Percentiles rank a stretch among this genome's conserved stretches.
These are phyloP conservation scores for Macropus fuliginosus DNA, from an alignment of 2,797 vertebrate genomes.

Conservation along the genomic window DNA sequence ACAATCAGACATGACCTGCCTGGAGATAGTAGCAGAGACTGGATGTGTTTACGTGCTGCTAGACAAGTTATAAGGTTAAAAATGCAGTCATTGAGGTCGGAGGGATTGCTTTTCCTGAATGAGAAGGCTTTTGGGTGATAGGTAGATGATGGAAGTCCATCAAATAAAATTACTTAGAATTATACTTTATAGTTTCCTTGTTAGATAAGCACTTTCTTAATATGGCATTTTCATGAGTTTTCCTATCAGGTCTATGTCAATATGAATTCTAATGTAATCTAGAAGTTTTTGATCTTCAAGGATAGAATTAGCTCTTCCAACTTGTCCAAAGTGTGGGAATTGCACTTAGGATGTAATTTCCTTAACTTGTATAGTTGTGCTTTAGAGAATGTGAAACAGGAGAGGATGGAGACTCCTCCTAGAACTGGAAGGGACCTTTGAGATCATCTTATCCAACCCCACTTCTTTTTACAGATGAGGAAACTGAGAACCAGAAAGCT, in stretches of 20 bases:
- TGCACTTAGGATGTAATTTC: not conserved
- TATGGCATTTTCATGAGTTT: conserved; percentile 53
- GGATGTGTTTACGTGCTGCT: not conserved
- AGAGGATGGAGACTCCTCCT: not conserved
- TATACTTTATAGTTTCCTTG: conserved; percentile 70
- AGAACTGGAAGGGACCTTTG: not conserved
- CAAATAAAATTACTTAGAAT: conserved; percentile 47
- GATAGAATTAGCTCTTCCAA: not conserved
- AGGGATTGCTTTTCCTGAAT: conserved; percentile 10
- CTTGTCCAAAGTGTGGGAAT: not conserved
- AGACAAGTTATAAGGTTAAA: not conserved
- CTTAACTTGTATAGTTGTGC: not conserved
- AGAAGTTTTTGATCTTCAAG: conserved; percentile 32
- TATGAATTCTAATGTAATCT: conserved; percentile 22
- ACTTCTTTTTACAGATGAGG: not conserved
- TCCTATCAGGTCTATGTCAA: conserved; percentile 46
- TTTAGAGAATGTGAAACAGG: not conserved
- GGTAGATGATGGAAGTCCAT: conserved; percentile 3
- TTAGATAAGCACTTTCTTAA: conserved; percentile 48
- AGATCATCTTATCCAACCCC: not conserved
- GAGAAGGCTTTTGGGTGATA: not conserved
- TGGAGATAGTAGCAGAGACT: not conserved
- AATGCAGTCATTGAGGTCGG: not conserved
- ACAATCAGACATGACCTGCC: not conserved
- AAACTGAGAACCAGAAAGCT: not conserved